Percentiles rank a stretch among this genome's conserved stretches.
These are phyloP conservation scores for Diabrotica balteata DNA, from an alignment of 2,888 invertebrate species.

Conservation along the genomic window DNA sequence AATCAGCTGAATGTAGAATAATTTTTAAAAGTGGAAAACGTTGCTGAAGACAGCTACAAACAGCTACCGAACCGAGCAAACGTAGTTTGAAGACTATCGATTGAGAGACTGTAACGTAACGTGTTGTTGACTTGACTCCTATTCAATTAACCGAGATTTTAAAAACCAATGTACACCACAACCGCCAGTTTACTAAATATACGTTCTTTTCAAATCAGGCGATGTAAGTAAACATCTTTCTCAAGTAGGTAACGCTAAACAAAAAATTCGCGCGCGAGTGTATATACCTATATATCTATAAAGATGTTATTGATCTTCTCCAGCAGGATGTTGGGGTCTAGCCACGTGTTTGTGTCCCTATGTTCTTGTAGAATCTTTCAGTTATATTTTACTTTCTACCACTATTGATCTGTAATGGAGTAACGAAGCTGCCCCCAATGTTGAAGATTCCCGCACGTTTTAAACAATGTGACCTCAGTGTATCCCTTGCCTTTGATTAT, in stretches of 20 bases:
- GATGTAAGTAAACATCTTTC: conserved; percentile 54
- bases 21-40: conserved; percentile 27
- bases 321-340: conserved; percentile 54
- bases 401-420: conserved; percentile 60
- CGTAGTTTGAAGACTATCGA: conserved; percentile 24
- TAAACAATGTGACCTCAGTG: conserved; percentile 63
- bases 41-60: conserved; percentile 16
- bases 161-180: conserved; percentile 35
- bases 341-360: conserved; percentile 56
- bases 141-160: conserved; percentile 7
- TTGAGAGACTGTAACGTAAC: conserved; percentile 16
- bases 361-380: conserved; percentile 58
- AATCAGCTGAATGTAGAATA: conserved; percentile 35
- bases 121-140: conserved; percentile 11
- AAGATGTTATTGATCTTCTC: conserved; percentile 56
- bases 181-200: conserved; percentile 40
- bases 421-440: conserved; percentile 61
- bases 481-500: conserved; percentile 64
- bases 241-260: conserved; percentile 46
- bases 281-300: conserved; percentile 32
- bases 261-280: conserved; percentile 48
- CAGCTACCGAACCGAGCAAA: conserved; percentile 18
- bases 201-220: conserved; percentile 56
- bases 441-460: conserved; percentile 64
- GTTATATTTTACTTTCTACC: conserved; percentile 58